Evolutionary conservation across 2,797 vertebrate genomes (phyloP).

Genomic region (Betta splendens): DNA sequence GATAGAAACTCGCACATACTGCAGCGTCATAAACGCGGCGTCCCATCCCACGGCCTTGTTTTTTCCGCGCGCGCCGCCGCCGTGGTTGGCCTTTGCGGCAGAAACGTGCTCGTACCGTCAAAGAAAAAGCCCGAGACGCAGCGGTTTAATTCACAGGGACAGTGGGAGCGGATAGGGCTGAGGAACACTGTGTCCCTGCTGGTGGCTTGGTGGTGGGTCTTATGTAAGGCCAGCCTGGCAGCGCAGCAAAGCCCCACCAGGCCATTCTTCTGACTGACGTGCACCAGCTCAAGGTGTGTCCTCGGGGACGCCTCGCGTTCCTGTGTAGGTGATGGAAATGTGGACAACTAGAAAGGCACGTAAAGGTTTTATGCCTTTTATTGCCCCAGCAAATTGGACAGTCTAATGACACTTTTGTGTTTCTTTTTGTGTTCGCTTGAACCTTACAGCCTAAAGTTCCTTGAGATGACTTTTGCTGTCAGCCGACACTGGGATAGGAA

Average conservation of each 20-base stretch:
- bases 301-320: conserved; percentile 15
- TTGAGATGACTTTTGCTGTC: no score
- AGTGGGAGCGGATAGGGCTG: conserved; percentile 25
- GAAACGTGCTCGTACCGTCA: conserved; percentile 22
- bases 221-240: conserved; percentile 68
- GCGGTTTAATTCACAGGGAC: conserved; percentile 8
- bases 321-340: neutral
- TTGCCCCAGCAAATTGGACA: no score
- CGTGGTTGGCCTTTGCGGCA: conserved; percentile 29
- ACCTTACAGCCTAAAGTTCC: no score
- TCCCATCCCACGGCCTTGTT: no score
- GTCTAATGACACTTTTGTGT: no score
- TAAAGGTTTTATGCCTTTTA: no score
- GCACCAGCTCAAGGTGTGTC: conserved; percentile 51
- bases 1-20: conserved; percentile 19
- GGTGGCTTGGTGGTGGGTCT: conserved; percentile 56
- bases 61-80: conserved; percentile 16
- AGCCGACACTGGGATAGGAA: no score
- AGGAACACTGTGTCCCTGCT: conserved; percentile 68
- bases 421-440: no score
- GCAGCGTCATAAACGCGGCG: conserved; percentile 38
- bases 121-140: conserved; percentile 7
- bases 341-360: neutral
- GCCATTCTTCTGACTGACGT: conserved; percentile 61
- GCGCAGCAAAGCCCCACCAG: conserved; percentile 57